These are phyloP conservation scores for Rapana venosa DNA, from an alignment of 2,888 invertebrate species.

Conservation along the genomic window DNA sequence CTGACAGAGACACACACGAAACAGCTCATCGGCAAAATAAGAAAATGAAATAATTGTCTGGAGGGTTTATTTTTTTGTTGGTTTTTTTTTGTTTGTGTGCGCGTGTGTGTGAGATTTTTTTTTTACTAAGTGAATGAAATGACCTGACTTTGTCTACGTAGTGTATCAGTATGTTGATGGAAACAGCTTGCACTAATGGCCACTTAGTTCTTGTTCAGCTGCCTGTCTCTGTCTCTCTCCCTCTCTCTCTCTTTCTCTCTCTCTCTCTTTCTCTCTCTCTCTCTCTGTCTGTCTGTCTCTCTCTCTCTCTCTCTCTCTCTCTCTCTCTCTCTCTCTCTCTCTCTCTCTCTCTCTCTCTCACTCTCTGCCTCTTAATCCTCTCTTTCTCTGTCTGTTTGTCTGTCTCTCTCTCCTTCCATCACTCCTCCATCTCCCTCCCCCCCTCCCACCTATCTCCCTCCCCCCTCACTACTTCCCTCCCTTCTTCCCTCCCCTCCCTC, in stretches of 20 bases:
- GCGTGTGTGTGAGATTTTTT: too few species aligned
- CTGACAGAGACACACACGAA: too few species aligned
- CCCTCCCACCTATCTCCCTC: not conserved
- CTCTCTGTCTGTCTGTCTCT: not conserved
- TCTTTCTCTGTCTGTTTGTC: not conserved
- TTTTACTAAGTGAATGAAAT: too few species aligned
- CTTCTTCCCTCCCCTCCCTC: not conserved
- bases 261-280: not conserved
- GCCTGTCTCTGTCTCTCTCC: not conserved
- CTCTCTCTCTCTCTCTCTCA: not conserved
- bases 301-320: not conserved
- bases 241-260: not conserved
- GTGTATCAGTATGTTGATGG: too few species aligned
- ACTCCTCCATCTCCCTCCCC: not conserved
- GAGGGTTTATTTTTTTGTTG: too few species aligned
- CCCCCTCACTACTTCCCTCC: not conserved
- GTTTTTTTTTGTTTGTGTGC: too few species aligned
- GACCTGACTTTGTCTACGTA: too few species aligned
- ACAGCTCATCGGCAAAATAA: too few species aligned
- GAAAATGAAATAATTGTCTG: too few species aligned
- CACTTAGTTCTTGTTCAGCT: too few species aligned
- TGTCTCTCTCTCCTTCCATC: not conserved
- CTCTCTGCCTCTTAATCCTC: not conserved
- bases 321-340: not conserved
- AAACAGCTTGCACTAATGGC: too few species aligned